Percentiles rank a stretch among this genome's conserved stretches.
Conservation (phyloP, 2,113 vertebrate species). For the Chaetops frenatus region DNA sequence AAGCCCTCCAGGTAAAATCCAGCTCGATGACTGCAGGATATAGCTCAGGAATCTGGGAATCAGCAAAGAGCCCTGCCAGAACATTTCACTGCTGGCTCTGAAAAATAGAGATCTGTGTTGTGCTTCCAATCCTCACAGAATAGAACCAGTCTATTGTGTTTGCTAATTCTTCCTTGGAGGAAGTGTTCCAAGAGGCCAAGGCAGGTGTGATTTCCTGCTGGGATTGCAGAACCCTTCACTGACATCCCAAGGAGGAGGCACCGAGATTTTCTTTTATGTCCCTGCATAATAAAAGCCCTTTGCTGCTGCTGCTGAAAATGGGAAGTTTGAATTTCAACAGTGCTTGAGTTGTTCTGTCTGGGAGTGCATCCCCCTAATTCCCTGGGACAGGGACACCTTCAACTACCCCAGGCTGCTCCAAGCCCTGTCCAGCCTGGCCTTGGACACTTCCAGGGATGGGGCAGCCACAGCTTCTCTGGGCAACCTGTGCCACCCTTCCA, state of each 20-base stretch:
- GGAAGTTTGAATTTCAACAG: neutral
- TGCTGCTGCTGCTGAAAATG: neutral
- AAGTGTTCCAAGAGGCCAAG: neutral
- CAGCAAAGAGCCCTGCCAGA: neutral
- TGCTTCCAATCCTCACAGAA: neutral
- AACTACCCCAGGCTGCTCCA: neutral
- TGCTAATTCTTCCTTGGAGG: neutral
- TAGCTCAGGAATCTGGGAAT: neutral
- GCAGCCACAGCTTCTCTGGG: neutral
- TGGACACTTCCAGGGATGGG: neutral
- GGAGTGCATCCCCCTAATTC: neutral
- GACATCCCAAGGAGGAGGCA: neutral
- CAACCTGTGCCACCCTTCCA: accelerated
- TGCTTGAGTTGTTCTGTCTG: neutral
- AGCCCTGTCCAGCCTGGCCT: neutral
- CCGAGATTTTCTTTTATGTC: neutral
- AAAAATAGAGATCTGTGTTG: neutral
- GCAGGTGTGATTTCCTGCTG: neutral
- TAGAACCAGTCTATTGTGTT: neutral
- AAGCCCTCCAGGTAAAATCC: neutral
- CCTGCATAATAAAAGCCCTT: neutral
- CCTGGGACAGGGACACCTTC: neutral
- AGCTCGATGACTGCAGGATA: neutral
- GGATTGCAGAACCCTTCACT: neutral
- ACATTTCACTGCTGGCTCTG: accelerated